Base-by-base conservation (phyloP, 2,797 vertebrate genomes). In the Sebastes steindachneri region DNA sequence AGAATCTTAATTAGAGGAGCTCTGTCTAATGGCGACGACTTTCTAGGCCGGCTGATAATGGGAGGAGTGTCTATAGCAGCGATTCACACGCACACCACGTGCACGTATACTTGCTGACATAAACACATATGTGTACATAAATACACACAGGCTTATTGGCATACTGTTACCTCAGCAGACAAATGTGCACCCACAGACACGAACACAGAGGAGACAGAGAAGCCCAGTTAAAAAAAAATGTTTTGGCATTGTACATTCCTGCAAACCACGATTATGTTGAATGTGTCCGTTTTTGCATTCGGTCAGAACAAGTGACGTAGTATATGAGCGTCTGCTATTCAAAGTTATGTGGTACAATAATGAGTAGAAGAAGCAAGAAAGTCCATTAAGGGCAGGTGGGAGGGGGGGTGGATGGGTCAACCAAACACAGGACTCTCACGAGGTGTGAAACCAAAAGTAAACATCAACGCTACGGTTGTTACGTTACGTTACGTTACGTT, bases 1-100 rank as follows among this genome's bases (percentile, higher is more conserved):
- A 31, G 95, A 96, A 96, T 96, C 94, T 95, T 95, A 96, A 96
- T 96, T 95, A 96, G 95, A 94, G 90, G 87, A 90, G 87, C 91
- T 88, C 90, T 73, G 87, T 93, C 92, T 95, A 95, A 95, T 95
- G 94, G 93, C 90, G 76, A 79, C 87, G 75, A 83, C 77, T 75
- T 73, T 87, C 75, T 70, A 86, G 84, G 81, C 54, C 10, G 70
- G 76, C 60, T 78, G 68, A 63, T 23, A 82, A 72, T 68, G 67
- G 78, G 59, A 70, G 73, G 74, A 79, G 86, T 58, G 83, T 88
- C 77, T 79, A 53, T 5, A 82, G 76, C 80, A 85, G 73, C 64
- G 55, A 64, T 37, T 59, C 66, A 75, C 72, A 69, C 19, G 63
- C 58, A 37, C 67, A 3, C 7, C 65, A 31, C 5, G 3, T 7